phyloP scores from a whole-genome alignment of 2,113 vertebrate genomes.

The Ranitomeya imitator region DNA sequence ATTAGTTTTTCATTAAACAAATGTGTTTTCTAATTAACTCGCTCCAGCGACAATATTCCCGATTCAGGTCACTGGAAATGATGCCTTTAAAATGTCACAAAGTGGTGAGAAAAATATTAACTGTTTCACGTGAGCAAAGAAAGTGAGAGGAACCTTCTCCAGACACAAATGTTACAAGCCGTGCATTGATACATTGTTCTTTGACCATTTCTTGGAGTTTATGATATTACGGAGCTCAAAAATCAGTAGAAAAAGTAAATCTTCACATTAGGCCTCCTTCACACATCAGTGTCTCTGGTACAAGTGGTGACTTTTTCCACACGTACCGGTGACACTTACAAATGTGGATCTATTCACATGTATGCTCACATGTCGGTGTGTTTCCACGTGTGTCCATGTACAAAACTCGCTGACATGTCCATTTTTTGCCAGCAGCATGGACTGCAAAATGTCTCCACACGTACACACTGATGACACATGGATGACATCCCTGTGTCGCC shows the following conservation, averaged over 20 bases:
- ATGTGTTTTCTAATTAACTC: constrained; percentile 57
- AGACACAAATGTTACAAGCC: background rate
- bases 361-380: too few relatives aligned
- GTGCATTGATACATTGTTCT: background rate
- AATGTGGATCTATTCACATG: too few relatives aligned
- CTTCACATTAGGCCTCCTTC: too few relatives aligned
- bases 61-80: constrained; percentile 49
- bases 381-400: too few relatives aligned
- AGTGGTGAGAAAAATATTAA: constrained; percentile 9
- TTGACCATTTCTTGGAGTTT: background rate
- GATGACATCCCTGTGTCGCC: too few relatives aligned
- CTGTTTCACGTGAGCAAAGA: background rate
- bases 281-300: too few relatives aligned
- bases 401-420: too few relatives aligned
- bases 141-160: background rate
- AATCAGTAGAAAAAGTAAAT: background rate
- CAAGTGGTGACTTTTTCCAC: too few relatives aligned
- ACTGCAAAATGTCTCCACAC: too few relatives aligned
- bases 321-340: too few relatives aligned
- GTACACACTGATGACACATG: too few relatives aligned
- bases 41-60: constrained; percentile 33
- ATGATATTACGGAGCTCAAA: background rate
- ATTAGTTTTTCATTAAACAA: constrained; percentile 57
- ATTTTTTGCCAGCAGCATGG: too few relatives aligned
- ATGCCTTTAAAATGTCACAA: constrained; percentile 45